Conservation (phyloP, 2,797 vertebrate genomes). For the Molossus alvarezi region DNA sequence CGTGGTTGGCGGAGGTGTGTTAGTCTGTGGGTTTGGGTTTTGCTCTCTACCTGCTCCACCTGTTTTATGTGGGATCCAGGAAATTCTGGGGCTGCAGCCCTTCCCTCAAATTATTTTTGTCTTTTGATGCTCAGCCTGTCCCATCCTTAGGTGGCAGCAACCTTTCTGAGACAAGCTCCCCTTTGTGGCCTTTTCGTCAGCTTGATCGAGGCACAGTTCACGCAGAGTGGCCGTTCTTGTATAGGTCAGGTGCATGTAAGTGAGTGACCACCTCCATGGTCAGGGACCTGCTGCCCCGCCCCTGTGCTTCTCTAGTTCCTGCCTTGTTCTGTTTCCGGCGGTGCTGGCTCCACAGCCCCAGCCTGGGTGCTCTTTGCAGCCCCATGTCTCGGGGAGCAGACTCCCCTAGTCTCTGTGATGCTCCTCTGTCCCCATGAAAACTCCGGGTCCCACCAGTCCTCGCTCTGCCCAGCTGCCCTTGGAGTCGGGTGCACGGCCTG, state of each 20-base stretch:
- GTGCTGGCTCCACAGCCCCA: rapidly evolving
- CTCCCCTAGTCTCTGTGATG: background rate
- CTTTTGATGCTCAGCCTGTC: too few species aligned
- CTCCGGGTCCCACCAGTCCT: background rate
- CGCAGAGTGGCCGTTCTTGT: too few species aligned
- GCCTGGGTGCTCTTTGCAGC: background rate
- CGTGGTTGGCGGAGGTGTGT: background rate
- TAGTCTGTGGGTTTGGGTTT: background rate
- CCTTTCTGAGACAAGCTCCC: background rate
- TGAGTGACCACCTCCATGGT: rapidly evolving
- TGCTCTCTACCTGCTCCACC: background rate
- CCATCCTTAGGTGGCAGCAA: background rate
- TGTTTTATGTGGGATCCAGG: background rate
- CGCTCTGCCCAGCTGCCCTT: background rate
- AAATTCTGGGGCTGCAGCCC: background rate
- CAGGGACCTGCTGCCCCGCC: background rate
- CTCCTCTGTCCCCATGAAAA: rapidly evolving
- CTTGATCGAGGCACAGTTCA: background rate
- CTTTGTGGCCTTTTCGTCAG: background rate
- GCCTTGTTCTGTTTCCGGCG: rapidly evolving
- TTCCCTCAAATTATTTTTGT: too few species aligned
- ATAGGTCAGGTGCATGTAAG: rapidly evolving
- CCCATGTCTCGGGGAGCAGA: rapidly evolving
- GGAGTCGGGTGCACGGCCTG: background rate
- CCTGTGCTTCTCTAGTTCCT: background rate